These are phyloP conservation scores for Hemithea aestivaria DNA, from an alignment of 2,888 invertebrate species.

Conservation along the genomic window DNA sequence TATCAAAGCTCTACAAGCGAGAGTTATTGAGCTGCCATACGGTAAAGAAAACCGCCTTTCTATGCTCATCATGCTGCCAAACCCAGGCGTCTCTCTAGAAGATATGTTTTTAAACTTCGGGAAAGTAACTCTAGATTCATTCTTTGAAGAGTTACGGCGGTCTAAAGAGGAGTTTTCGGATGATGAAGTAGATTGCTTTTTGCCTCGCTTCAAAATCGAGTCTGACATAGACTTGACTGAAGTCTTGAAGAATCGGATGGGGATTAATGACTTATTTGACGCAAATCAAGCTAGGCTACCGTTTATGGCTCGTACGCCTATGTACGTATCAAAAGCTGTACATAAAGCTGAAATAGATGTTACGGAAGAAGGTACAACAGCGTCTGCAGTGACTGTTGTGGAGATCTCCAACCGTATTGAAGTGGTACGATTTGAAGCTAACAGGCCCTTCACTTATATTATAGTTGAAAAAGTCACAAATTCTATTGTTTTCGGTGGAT, in stretches of 20 bases:
- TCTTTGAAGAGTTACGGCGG: conserved; percentile 71
- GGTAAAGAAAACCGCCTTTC: conserved; percentile 76
- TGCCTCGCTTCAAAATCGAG: conserved; percentile 81
- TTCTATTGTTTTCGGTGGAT: conserved; percentile 65
- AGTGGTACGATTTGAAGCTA: conserved; percentile 79
- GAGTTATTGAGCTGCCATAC: conserved; percentile 84
- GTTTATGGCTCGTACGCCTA: conserved; percentile 67
- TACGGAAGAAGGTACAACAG: conserved; percentile 85
- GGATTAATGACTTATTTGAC: conserved; percentile 81
- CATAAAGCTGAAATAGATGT: conserved; percentile 87
- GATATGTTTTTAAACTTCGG: conserved; percentile 75
- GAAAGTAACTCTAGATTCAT: conserved; percentile 59
- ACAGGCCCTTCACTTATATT: conserved; percentile 83
- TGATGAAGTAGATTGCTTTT: conserved; percentile 81
- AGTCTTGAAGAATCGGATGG: conserved; percentile 58
- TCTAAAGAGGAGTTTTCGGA: conserved; percentile 75
- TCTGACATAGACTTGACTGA: conserved; percentile 78
- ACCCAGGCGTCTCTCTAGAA: conserved; percentile 70
- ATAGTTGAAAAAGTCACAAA: conserved; percentile 81
- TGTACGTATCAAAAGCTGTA: conserved; percentile 79
- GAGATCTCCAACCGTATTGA: conserved; percentile 74
- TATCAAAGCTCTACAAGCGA: conserved; percentile 76
- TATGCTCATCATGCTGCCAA: conserved; percentile 83
- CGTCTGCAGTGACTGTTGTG: conserved; percentile 78
- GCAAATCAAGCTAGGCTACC: conserved; percentile 45